Evolutionary conservation across 92 coral and sea anemone genomes (phyloP).

Genomic region (Palythoa heliodiscus): DNA sequence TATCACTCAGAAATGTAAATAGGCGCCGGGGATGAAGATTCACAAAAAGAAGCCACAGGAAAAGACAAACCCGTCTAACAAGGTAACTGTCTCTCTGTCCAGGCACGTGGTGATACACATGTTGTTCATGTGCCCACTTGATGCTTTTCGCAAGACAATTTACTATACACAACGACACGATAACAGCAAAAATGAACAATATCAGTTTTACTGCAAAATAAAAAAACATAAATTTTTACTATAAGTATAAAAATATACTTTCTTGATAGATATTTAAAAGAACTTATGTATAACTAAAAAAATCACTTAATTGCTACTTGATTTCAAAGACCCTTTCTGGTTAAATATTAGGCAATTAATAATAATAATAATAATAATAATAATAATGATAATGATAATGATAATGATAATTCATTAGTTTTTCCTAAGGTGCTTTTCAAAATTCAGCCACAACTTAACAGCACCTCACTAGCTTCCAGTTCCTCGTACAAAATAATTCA

Average conservation of each 20-base stretch:
- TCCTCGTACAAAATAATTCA: too few species aligned
- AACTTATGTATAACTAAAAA: too few species aligned
- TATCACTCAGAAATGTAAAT: slow-evolving; percentile 50
- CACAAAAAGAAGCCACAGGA: not conserved
- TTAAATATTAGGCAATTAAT: too few species aligned
- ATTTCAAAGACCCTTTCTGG: too few species aligned
- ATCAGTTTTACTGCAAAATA: slow-evolving; percentile 25
- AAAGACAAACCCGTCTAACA: not conserved
- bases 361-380: too few species aligned
- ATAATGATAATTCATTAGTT: too few species aligned
- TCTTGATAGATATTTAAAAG: too few species aligned
- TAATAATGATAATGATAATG: too few species aligned
- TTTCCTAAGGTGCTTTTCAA: too few species aligned
- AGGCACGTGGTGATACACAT: slow-evolving; percentile 12
- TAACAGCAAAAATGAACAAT: not conserved
- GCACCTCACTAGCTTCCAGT: too few species aligned
- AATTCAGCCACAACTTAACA: too few species aligned
- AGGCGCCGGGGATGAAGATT: slow-evolving; percentile 52
- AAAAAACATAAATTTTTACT: not conserved
- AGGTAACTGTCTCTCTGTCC: not conserved
- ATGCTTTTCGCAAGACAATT: slow-evolving; percentile 4
- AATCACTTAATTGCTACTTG: too few species aligned
- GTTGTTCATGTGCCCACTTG: slow-evolving; percentile 33
- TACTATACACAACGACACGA: slow-evolving; percentile 3
- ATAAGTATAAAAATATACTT: not conserved